phyloP scores from a whole-genome alignment of 2,797 vertebrate species.

The Coregonus suidteri region DNA sequence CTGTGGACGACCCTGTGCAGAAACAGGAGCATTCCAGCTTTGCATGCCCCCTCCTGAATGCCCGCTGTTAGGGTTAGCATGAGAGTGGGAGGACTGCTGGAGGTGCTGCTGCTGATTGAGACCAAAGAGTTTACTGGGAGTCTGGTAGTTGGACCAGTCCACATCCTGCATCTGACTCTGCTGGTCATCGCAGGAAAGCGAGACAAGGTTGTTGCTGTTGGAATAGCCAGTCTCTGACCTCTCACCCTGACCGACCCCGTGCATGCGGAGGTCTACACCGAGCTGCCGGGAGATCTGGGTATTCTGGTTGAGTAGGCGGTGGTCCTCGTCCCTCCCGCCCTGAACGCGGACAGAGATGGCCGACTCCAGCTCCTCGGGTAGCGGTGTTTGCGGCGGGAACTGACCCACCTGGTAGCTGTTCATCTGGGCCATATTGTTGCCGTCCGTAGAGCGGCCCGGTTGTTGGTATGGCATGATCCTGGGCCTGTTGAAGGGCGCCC shows the following conservation, averaged over 20 bases:
- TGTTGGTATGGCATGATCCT: constrained; percentile 54
- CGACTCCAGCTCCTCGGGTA: constrained; percentile 70
- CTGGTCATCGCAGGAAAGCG: constrained; percentile 57
- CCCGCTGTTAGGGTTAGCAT: constrained; percentile 33
- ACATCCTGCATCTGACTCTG: constrained; percentile 51
- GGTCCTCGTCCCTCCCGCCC: constrained; percentile 65
- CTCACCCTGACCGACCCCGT: constrained; percentile 73
- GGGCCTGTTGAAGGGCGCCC: constrained; percentile 45
- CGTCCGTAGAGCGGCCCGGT: constrained; percentile 24
- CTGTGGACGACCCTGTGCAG: not conserved
- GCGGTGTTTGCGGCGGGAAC: constrained; percentile 69
- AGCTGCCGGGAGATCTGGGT: constrained; percentile 20
- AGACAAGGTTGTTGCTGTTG: constrained; percentile 49
- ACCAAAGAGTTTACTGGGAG: constrained; percentile 65
- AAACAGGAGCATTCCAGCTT: constrained; percentile 45
- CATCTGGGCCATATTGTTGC: constrained; percentile 58
- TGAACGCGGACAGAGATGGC: constrained; percentile 65
- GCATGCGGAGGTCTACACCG: constrained; percentile 34
- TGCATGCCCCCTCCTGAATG: constrained; percentile 42
- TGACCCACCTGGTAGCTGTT: constrained; percentile 55
- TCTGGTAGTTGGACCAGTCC: constrained; percentile 68
- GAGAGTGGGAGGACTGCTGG: constrained; percentile 17
- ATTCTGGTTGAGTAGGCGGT: constrained; percentile 49
- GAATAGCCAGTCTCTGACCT: constrained; percentile 55
- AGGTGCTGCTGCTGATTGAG: constrained; percentile 45